Evolutionary conservation across 2,113 vertebrate genomes (phyloP).

Genomic region (Pholis gunnellus): DNA sequence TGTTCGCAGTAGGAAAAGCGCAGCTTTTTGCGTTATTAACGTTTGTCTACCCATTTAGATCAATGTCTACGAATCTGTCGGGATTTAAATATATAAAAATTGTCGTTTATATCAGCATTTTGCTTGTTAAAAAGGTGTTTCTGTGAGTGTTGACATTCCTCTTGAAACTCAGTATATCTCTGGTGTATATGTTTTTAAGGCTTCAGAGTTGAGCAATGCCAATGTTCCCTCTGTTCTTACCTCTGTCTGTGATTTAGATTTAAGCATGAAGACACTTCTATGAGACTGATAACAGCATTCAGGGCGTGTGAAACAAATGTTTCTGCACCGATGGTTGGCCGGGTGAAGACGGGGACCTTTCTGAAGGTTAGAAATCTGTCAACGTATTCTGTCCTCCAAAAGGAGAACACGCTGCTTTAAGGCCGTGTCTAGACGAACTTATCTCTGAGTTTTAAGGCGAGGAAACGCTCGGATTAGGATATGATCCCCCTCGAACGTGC

Average conservation of each 20-base stretch:
- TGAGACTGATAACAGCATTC: background rate
- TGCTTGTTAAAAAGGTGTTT: background rate
- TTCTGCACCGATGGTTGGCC: background rate
- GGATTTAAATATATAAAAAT: background rate
- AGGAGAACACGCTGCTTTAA: constrained; percentile 58
- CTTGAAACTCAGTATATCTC: background rate
- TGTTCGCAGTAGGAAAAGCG: background rate
- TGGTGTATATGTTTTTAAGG: background rate
- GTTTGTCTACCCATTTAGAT: background rate
- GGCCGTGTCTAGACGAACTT: constrained; percentile 73
- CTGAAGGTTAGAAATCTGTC: constrained; percentile 19
- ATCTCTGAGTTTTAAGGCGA: constrained; percentile 71
- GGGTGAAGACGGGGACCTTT: background rate
- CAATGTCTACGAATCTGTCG: background rate
- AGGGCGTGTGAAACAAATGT: background rate
- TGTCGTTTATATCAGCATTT: background rate
- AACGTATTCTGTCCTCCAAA: constrained; percentile 16
- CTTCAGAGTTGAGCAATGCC: background rate
- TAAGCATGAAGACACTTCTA: background rate
- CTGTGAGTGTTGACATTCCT: background rate
- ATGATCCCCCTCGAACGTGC: constrained; percentile 60
- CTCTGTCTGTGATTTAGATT: background rate
- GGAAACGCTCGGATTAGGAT: constrained; percentile 68
- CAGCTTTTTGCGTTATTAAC: background rate
- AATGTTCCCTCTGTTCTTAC: background rate